Evolutionary conservation across 2,113 vertebrate genomes (phyloP), one percentile per base, ranked within the genome.

Genomic region (Loxodonta africana): DNA sequence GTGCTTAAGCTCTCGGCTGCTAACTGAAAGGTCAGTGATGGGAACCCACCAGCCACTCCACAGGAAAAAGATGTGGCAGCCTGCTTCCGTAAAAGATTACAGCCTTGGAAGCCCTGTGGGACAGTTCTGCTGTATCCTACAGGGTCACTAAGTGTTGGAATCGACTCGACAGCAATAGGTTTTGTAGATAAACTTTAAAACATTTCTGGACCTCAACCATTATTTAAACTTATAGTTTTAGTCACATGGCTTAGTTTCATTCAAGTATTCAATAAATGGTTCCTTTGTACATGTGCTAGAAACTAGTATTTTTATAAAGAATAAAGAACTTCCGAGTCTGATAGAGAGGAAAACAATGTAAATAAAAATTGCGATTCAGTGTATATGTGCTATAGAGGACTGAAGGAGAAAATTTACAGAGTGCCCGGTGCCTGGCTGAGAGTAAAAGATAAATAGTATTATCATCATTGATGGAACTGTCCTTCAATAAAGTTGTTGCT

Each of bases 181-280:
- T 33, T 1, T 53, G 33, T 63, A 86, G 30, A 78, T 93, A 71
- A 83, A 80, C n/a, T 76, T 71, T 37, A 12, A 83, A 94, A 76
- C 53, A 6, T 28, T 17, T 69, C 88, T 73, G 21, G 41, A 15
- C n/a, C 74, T 91, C 69, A 41, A 18, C 11, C 33, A 37, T 85
- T 85, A 71, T 83, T 91, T 78, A 67, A 85, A 88, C 73, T 88
- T 90, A n/a, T 77, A 80, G 48, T 77, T 94, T 90, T 65, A 71
- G 23, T 91, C 48, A 5, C n/a, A 8, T 69, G 28, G 28, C 33
- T 69, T 69, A 28, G 28, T 30, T 69, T 69, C 28, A 92, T 84
- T 84, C 12, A 46, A 23, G 4, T 81, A 48, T 84, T 91, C 11
- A 63, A 30, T 20, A 91, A 76, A 69, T 90, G 44, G 21, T 90